Evolutionary conservation across 2,888 invertebrate species (phyloP), one percentile per base, ranked within the genome.

Genomic region (Euphydryas editha): DNA sequence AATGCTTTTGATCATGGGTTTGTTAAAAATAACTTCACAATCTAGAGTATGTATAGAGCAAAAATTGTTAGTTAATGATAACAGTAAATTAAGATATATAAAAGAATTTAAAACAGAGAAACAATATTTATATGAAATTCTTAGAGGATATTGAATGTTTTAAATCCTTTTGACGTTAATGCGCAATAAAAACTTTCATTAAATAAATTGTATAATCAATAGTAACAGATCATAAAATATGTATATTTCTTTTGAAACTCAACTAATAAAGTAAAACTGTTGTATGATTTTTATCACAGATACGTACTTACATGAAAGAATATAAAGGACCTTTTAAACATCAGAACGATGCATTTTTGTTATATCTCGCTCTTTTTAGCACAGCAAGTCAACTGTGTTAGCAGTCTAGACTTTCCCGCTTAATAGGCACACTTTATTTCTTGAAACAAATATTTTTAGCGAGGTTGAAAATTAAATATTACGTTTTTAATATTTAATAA

Each of bases 301-400:
- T 47, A 5, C 17, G 21, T 6, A n/a, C 5, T 21, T 6, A 24
- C 21, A 49, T 0, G 2, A 47, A 0, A 20, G 13, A 11, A 20
- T n/a, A 18, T 4, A 11, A 20, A 15, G 15, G 5, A 49, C 49
- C 21, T 49, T 24, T 49, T 1, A 51, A 51, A 24, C 49, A 51
- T 51, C 24, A 21, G 24, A 24, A 24, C 49, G 21, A 51, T 24
- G 24, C 49, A 15, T 21, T 51, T n/a, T 51, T 51, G 18, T 7
- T 6, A 7, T 51, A 24, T 49, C 15, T 49, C 6, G 13, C 11
- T 4, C 49, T 21, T 24, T 49, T 21, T 51, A 51, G 49, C 49
- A 24, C 7, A 51, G 24, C n/a, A 51, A 51, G 49, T 51, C 49
- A 24, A 51, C 49, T 21, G n/a, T 51, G 49, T 24, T 51, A 51